Conservation (phyloP, 2,797 vertebrate genomes). For the Pyrocephalus nanus region DNA sequence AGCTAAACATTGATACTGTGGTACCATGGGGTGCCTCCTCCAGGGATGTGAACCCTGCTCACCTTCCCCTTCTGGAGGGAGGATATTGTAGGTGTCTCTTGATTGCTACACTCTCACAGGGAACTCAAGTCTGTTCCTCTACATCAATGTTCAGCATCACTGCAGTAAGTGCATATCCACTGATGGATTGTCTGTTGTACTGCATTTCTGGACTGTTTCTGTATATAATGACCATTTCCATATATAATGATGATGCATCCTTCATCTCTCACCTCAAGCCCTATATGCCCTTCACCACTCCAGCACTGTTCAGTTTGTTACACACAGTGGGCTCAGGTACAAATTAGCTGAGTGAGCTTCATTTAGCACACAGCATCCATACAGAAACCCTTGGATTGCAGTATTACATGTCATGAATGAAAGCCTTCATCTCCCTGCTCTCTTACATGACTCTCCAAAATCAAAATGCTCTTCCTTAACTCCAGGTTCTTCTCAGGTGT, state of each 20-base stretch:
- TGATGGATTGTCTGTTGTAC: not conserved
- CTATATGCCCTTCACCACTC: accelerated
- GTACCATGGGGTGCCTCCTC: no score
- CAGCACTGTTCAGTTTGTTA: not conserved
- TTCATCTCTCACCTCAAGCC: not conserved
- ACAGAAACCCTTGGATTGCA: not conserved
- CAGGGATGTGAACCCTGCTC: not conserved
- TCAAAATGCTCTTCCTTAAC: not conserved
- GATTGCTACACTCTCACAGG: not conserved
- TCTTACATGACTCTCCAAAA: not conserved
- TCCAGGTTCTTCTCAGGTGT: not conserved
- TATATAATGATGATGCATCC: accelerated
- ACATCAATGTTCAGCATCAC: not conserved
- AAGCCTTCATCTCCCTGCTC: not conserved
- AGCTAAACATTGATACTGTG: not conserved
- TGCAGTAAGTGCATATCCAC: not conserved
- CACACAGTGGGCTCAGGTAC: not conserved
- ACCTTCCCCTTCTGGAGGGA: not conserved
- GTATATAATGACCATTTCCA: no score
- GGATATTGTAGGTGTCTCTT: not conserved
- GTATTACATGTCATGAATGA: not conserved
- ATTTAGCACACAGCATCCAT: not conserved
- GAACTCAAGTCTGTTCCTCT: not conserved
- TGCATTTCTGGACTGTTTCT: not conserved
- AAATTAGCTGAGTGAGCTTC: not conserved